Conservation (phyloP, 1,140 invertebrate genomes). For the Sweltsa coloradensis region DNA sequence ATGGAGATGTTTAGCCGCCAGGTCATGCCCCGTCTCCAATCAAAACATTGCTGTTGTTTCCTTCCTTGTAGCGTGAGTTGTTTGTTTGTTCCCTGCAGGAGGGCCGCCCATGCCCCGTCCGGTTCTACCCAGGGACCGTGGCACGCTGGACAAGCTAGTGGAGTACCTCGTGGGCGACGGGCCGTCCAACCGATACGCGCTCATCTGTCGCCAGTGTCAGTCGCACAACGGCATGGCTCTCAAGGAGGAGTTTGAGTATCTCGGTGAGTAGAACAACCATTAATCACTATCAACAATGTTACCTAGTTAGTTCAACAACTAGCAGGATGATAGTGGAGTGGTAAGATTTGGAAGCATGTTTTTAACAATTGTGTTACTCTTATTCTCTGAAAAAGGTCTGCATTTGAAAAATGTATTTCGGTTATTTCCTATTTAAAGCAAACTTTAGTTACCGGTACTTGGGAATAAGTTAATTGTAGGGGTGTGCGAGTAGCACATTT, state of each 20-base stretch:
- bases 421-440: too few relatives aligned
- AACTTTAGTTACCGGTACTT: too few relatives aligned
- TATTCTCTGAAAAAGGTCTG: too few relatives aligned
- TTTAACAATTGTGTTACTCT: not conserved
- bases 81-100: too few relatives aligned
- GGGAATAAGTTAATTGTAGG: too few relatives aligned
- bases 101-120: constrained; percentile 34
- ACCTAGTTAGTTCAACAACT: not conserved
- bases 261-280: constrained; percentile 57
- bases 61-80: too few relatives aligned
- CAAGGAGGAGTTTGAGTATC: constrained; percentile 91
- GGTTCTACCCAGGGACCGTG: constrained; percentile 44
- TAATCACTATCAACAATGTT: not conserved
- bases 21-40: too few relatives aligned
- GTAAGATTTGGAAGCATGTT: not conserved
- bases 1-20: too few relatives aligned
- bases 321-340: not conserved
- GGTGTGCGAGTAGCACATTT: too few relatives aligned
- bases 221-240: constrained; percentile 97
- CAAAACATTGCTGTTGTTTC: too few relatives aligned
- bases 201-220: constrained; percentile 83
- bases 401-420: too few relatives aligned
- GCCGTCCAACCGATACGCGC: constrained; percentile 82
- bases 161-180: constrained; percentile 94
- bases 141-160: constrained; percentile 72